Base-by-base conservation (phyloP, 2,888 invertebrate species). In the Amiota communis region DNA sequence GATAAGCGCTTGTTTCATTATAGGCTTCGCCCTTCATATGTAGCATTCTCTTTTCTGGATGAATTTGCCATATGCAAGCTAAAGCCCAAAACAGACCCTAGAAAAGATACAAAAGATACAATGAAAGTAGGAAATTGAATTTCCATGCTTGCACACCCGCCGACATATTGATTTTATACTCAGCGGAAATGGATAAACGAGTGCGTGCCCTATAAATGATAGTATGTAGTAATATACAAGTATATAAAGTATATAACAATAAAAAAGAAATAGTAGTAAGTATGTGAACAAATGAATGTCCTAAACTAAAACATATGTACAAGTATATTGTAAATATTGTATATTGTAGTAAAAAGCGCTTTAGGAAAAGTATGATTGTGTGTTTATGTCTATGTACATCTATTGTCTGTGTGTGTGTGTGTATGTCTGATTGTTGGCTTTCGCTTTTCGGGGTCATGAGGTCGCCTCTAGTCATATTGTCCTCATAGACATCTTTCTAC, bases 41-140 rank as follows among this genome's bases (percentile, higher is more conserved):
- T 0, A 94, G 94, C 85, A 94, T 92, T 13, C 87, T 85, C 89
- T 93, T 93, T 69, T 92, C 93, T 23, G 93, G 93, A 88, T 94
- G 92, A 80, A 94, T 91, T 36, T 93, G 89, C 93, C 94, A 94
- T 83, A 93, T 94, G 87, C 94, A 94, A 46, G 93, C 93, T 74
- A 94, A 88, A 10, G 94, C 94, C 94, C 94, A 94, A 85, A 92
- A 94, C 76, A 94, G 89, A 75, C 94, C 94, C 94, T 94, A 88
- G 6, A 75, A 76, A 71, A 59, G 48, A 56, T 65, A 76, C 47
- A 36, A 63, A 68, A 46, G n/a, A 70, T 70, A 63, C 65, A 69
- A 57, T 51, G 68, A 48, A 17, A 13, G 68, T 9, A 17, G 17
- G 59, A 11, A n/a, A 68, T n/a, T 12, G 61, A 63, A 46, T 53